Base-by-base conservation (phyloP, 2,797 vertebrate genomes). In the Mycteria americana region DNA sequence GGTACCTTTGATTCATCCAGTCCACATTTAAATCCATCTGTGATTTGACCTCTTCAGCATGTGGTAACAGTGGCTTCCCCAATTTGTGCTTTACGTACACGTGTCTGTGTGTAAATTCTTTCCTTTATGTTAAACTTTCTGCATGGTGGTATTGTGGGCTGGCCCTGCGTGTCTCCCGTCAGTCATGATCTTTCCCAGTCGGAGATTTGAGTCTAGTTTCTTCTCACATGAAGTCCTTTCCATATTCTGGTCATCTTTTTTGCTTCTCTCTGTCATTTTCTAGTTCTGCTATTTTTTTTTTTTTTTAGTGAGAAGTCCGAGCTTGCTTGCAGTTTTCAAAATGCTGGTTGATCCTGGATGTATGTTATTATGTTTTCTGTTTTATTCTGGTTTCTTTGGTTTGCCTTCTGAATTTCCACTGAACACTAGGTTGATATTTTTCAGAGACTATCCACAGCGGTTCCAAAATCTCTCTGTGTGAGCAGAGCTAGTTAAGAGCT, bases 21-120 rank as follows among this genome's bases (percentile, higher is more conserved):
- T 54, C 91, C 69, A 24, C 37, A 6, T 56, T 78, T 57, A 48
- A 68, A 73, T 72, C 74, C 63, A 8, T 78, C 57, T 85, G 89
- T 57, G 92, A 21, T 53, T 62, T 95, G 74, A 69, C 77, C 74
- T 78, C 63, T 70, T 69, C 65, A 84, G 77, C 23, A 25, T 13
- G 30, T 69, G 86, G 27, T 24, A 23, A 18, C 53, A 24, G 74
- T 24, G 65, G 35, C 62, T 85, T 76, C 63, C 51, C 64, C 87
- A n/a, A 1, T 62, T n/a, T 59, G 62, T 53, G 48, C 74, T 57
- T 53, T 53, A 3, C 3, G 0, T 51, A 54, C 59, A 33, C 3
- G 7, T 65, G 67, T 78, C 80, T 78, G n/a, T 22, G 24, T 48
- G 24, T 63, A 33, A 50, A n/a, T 89, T 80, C 83, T 75, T 91